Percentiles rank a stretch among this genome's conserved stretches.
These are phyloP conservation scores for Lordiphosa fenestrarum DNA, from an alignment of 2,888 invertebrate species.

Conservation along the genomic window DNA sequence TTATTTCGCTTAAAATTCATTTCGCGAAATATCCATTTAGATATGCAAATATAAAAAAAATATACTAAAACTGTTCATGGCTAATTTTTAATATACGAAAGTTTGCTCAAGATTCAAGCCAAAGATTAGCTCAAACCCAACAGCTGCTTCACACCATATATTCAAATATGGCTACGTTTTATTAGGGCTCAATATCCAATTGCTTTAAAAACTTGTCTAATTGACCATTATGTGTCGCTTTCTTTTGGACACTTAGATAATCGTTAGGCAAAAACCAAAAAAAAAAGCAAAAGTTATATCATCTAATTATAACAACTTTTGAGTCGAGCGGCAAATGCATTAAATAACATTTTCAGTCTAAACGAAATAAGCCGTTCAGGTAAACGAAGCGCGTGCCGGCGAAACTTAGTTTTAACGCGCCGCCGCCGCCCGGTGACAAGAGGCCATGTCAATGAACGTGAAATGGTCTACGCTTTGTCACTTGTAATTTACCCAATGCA, in stretches of 20 bases:
- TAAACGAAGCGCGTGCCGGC: constrained; percentile 65
- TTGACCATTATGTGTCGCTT: constrained; percentile 57
- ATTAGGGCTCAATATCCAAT: too few species aligned
- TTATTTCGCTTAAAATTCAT: too few species aligned
- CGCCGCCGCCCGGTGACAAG: constrained; percentile 3
- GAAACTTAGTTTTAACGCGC: constrained; percentile 45
- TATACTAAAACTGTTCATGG: constrained; percentile 11
- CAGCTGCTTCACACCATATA: too few species aligned
- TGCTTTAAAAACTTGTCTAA: constrained; percentile 52
- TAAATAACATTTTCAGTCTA: constrained; percentile 52
- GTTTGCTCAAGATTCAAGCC: constrained; percentile 19
- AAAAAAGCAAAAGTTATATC: constrained; percentile 50
- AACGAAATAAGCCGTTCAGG: constrained; percentile 23
- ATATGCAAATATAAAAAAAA: constrained; percentile 48
- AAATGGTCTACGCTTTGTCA: constrained; percentile 49
- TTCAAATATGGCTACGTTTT: too few species aligned
- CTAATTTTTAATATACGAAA: constrained; percentile 54
- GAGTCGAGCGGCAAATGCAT: constrained; percentile 57
- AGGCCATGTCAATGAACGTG: constrained; percentile 65
- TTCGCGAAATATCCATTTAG: constrained; percentile 24
- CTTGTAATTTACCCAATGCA: constrained; percentile 22
- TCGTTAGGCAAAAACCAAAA: constrained; percentile 31
- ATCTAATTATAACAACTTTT: constrained; percentile 68
- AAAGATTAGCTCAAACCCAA: too few species aligned
- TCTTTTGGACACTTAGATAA: constrained; percentile 66